Percentiles rank a stretch among this genome's conserved stretches.
These are phyloP conservation scores for Drosophila kambysellisi DNA, from an alignment of 2,888 invertebrate species.

Conservation along the genomic window DNA sequence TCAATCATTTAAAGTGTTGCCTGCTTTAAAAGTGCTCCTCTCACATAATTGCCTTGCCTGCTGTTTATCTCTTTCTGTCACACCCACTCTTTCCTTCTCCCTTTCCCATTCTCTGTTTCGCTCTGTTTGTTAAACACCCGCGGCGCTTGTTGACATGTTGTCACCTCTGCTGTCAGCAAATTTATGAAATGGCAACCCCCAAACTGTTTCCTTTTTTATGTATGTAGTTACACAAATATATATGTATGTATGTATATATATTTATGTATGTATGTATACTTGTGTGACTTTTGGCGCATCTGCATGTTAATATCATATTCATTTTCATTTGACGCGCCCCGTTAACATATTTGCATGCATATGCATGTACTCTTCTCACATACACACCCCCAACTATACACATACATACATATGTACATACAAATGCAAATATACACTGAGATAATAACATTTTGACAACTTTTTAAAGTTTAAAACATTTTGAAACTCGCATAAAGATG, in stretches of 20 bases:
- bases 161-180: slow-evolving; percentile 76
- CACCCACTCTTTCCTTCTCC: neutral
- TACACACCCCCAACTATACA: neutral
- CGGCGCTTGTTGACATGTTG: slow-evolving; percentile 78
- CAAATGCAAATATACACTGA: slow-evolving; percentile 10
- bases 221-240: slow-evolving; percentile 5
- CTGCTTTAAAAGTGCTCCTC: slow-evolving; percentile 47
- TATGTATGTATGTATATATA: slow-evolving; percentile 13
- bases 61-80: slow-evolving; percentile 25
- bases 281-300: slow-evolving; percentile 55
- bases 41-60: slow-evolving; percentile 59
- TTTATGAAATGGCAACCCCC: slow-evolving; percentile 63
- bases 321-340: slow-evolving; percentile 58
- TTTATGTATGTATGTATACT: slow-evolving; percentile 15
- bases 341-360: slow-evolving; percentile 65
- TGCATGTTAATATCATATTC: slow-evolving; percentile 68
- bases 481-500: neutral
- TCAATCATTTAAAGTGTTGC: slow-evolving; percentile 66
- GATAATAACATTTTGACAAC: neutral
- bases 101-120: neutral
- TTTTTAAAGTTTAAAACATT: neutral
- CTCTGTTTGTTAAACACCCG: slow-evolving; percentile 54
- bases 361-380: slow-evolving; percentile 42
- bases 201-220: slow-evolving; percentile 15
- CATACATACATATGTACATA: neutral